phyloP scores from a whole-genome alignment of 2,113 vertebrate genomes.

The Prunella himalayana region DNA sequence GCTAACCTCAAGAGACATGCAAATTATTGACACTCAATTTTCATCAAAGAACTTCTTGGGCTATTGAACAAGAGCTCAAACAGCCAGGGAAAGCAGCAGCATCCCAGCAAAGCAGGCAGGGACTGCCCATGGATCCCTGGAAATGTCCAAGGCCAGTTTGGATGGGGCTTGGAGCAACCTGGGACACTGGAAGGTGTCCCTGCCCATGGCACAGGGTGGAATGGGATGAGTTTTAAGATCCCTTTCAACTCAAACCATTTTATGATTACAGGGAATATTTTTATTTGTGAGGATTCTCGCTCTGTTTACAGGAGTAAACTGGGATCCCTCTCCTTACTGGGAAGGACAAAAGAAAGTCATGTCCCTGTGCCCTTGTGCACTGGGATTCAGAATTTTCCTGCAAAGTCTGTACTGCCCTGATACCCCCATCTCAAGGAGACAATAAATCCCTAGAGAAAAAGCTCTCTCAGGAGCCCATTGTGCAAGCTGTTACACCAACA shows the following conservation, averaged over 20 bases:
- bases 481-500: neutral
- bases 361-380: accelerated
- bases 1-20: neutral
- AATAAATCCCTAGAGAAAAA: neutral
- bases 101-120: neutral
- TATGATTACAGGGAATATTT: neutral
- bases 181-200: neutral
- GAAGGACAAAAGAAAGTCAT: neutral
- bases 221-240: neutral
- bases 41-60: neutral
- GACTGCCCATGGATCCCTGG: neutral
- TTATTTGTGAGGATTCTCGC: neutral
- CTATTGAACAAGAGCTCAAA: neutral
- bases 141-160: accelerated
- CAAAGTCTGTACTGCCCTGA: neutral
- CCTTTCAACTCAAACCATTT: neutral
- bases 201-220: neutral
- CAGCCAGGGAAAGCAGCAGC: neutral
- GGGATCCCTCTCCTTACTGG: neutral
- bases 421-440: neutral
- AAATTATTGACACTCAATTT: neutral
- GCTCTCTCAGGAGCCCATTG: neutral
- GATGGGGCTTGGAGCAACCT: accelerated
- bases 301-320: neutral
- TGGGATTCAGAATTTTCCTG: neutral